Base-by-base conservation (phyloP, 2,113 vertebrate genomes). In the Pleuronectes platessa region DNA sequence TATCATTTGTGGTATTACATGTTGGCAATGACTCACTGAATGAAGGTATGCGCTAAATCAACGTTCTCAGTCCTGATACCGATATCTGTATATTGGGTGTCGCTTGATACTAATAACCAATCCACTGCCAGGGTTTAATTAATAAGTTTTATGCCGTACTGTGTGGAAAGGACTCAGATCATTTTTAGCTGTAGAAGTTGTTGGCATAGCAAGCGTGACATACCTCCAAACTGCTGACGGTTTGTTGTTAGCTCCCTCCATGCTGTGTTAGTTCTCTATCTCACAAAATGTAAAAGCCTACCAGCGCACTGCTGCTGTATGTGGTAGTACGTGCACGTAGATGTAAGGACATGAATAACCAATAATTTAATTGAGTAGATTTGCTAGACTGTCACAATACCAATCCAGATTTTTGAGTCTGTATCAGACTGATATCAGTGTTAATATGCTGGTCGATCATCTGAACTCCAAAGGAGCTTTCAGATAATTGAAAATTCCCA, bases 21-120 rank as follows among this genome's bases (percentile, higher is more conserved):
- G 35, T 26, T 65, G 61, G 45, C 27, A 60, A 20, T 42, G 42
- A 79, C 64, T 56, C 42, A 42, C 23, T 23, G 20, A 82, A 59
- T 62, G 24, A 13, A 42, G 24, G 7, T 23, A 23, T 23, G 7
- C 5, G 55, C 23, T 24, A 23, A 23, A 31, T 8, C 7, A 27
- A 27, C 17, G 6, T 31, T 18, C n/a, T 60, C 58, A 60, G 58
- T 27, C 21, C 26, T 17, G 24, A 60, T 60, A 18, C 24, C 23
- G 18, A 18, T 27, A 10, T 3, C 54, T 13, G 20, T 18, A 18
- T 8, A 7, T 53, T 20, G 18, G 18, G 17, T 53, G 18, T 54
- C 8, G 6, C 18, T 10, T 3, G 11, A 56, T 56, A 14, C 54
- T 24, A 21, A 23, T 5, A 24, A 56, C 21, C 17, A 4, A 26